Base-by-base conservation (phyloP, 2,888 invertebrate genomes). In the Ephialtes manifestator region DNA sequence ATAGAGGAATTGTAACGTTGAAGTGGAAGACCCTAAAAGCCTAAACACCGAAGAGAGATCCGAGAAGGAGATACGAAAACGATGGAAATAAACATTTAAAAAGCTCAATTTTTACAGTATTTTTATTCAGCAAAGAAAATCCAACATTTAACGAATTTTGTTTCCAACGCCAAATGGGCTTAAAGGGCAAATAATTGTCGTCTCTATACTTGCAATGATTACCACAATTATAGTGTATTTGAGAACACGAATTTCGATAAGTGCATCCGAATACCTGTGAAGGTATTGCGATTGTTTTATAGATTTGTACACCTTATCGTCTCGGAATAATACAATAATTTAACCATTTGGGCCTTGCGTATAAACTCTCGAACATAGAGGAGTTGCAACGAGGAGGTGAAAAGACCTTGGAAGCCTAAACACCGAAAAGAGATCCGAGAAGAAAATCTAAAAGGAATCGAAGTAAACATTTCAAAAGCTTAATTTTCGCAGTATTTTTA, bases 321-420 rank as follows among this genome's bases (percentile, higher is more conserved):
- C 43, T 39, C 65, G 67, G 67, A 74, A 67, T 31, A 43, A 67
- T 80, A 65, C 8, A 39, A 65, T 65, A 58, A 75, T 81, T 39
- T 65, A 65, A 55, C 58, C 55, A 81, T 68, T 81, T 48, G 55
- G n/a, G 72, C n/a, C n/a, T n/a, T 28, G 68, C 28, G 68, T 28
- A 28, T 68, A 68, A 15, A 28, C 24, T 28, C 48, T n/a, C n/a
- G 28, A 35, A 4, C 46, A 46, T 68, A 65, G 71, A 72, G 20
- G 28, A 76, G 71, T 53, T 55, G 48, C 67, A 72, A 70, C 65
- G 80, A 72, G 81, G 85, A 82, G 84, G 80, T 86, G 81, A 85
- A 83, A n/a, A 83, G 84, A 87, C 87, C 39, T 88, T 90, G 87
- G 89, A 90, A 88, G 89, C 87, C 90, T 88, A 90, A 90, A 89